Evolutionary conservation across 2,797 vertebrate genomes (phyloP).

Genomic region (Fringilla coelebs): DNA sequence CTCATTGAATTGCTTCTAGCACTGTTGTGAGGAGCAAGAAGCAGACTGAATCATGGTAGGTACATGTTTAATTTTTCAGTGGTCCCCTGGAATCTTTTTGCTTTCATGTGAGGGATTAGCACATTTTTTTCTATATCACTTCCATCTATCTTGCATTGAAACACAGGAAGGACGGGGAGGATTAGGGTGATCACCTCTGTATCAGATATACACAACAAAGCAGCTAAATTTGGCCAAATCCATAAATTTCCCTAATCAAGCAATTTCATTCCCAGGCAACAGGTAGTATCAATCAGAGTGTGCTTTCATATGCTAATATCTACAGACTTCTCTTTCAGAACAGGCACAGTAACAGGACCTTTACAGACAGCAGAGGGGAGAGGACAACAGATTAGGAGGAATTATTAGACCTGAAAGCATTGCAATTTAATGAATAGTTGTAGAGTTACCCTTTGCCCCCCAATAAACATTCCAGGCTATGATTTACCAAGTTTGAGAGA

Average conservation of each 20-base stretch:
- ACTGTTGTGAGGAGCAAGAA: neutral
- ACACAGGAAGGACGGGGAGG: neutral
- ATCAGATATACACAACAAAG: slow-evolving; percentile 10
- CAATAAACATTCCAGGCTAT: neutral
- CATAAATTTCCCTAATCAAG: slow-evolving; percentile 45
- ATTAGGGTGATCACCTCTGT: neutral
- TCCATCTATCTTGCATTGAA: neutral
- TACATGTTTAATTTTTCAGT: neutral
- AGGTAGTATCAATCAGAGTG: slow-evolving; percentile 32
- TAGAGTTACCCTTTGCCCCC: neutral
- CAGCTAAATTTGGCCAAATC: slow-evolving; percentile 44
- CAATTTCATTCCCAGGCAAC: slow-evolving; percentile 1
- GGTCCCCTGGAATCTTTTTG: neutral
- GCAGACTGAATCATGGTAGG: neutral
- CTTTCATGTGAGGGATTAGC: slow-evolving; percentile 15
- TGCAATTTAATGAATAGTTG: slow-evolving; percentile 15
- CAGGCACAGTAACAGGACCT: neutral
- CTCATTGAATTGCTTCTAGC: neutral
- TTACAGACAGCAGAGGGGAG: neutral
- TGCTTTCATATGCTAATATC: neutral
- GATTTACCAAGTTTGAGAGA: neutral
- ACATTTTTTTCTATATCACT: slow-evolving; percentile 1
- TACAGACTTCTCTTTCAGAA: neutral
- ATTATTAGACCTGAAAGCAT: slow-evolving; percentile 2
- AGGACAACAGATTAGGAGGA: neutral